These are phyloP conservation scores for Hippopotamus amphibius DNA, from an alignment of 2,113 vertebrate genomes.

Conservation along the genomic window DNA sequence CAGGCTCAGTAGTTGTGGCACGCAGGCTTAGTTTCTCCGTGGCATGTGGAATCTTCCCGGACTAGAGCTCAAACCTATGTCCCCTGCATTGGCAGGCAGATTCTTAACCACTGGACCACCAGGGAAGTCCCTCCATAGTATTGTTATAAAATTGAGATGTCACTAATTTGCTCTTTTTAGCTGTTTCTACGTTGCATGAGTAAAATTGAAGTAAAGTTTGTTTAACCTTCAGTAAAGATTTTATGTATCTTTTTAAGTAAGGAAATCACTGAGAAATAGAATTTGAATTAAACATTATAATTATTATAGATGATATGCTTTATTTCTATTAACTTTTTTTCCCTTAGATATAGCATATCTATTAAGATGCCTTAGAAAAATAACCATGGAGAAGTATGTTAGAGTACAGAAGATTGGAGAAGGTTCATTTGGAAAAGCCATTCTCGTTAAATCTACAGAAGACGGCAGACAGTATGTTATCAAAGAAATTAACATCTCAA, in stretches of 20 bases:
- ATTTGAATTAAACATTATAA: constrained; percentile 48
- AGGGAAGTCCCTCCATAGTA: not conserved
- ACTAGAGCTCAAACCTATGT: no score
- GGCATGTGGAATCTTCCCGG: no score
- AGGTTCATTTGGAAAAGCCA: constrained; percentile 98
- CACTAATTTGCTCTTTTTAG: constrained; percentile 23
- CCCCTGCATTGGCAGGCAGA: no score
- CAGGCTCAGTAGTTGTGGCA: no score
- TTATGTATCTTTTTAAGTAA: not conserved
- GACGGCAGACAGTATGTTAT: constrained; percentile 96
- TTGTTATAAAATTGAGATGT: constrained; percentile 33
- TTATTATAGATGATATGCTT: not conserved
- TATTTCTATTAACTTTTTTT: constrained; percentile 57
- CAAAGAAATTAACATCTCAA: constrained; percentile 98
- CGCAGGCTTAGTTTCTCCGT: no score
- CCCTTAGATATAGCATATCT: constrained; percentile 78
- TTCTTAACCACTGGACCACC: no score
- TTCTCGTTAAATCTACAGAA: constrained; percentile 95
- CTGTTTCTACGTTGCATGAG: not conserved
- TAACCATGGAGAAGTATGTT: constrained; percentile 96
- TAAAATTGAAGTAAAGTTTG: not conserved
- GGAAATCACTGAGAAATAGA: not conserved
- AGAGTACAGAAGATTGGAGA: constrained; percentile 97
- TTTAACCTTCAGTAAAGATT: constrained; percentile 40
- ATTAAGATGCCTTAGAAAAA: constrained; percentile 86